Evolutionary conservation across 2,888 invertebrate species (phyloP), one percentile per base, ranked within the genome.

Genomic region (Suillia variegata): DNA sequence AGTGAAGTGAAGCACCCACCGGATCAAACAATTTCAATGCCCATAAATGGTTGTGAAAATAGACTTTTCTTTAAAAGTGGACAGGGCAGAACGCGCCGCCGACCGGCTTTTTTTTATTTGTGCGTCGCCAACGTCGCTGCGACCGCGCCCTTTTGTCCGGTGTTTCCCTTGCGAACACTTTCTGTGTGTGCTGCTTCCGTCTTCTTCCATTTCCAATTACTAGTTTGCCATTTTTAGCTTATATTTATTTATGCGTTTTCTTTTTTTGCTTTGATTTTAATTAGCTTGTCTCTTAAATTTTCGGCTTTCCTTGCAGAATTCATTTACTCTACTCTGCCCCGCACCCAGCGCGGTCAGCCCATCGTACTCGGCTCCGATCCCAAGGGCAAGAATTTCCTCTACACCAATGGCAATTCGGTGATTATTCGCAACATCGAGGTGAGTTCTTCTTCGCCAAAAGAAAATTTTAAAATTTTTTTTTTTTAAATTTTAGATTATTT

Each of bases 361-460:
- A 87, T 98, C 70, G 97, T 98, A 56, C 84, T 99, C 73, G 96
- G 96, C 60, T 91, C 92, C 42, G 98, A 98, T 84, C 98, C 98
- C 2, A 97, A 98, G 83, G 98, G 98, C 54, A 94, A 94, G 77
- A 97, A 93, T 78, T 95, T 99, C 83, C 87, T 99, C 54, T 99
- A 99, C 81, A 92, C 96, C 64, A 97, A 98, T 85, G 97, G 98
- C 67, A 96, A 97, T 82, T 97, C 95, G 72, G 97, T 99, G 65
- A 95, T 97, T 79, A 98, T 99, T 77, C 87, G 98, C 69, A 93
- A 98, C 83, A 94, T 98, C 73, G 93, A 95, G 75, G 93, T 93
- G 82, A 84, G 84, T 56, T 20, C 21, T 42, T 54, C n/a, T n/a
- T n/a, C n/a, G n/a, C n/a, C n/a, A n/a, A 12, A 15, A 18, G 18